Evolutionary conservation across 30 jellyfish, hydroid and myxozoan genomes (phyloP).

Genomic region (Aurelia aurita): DNA sequence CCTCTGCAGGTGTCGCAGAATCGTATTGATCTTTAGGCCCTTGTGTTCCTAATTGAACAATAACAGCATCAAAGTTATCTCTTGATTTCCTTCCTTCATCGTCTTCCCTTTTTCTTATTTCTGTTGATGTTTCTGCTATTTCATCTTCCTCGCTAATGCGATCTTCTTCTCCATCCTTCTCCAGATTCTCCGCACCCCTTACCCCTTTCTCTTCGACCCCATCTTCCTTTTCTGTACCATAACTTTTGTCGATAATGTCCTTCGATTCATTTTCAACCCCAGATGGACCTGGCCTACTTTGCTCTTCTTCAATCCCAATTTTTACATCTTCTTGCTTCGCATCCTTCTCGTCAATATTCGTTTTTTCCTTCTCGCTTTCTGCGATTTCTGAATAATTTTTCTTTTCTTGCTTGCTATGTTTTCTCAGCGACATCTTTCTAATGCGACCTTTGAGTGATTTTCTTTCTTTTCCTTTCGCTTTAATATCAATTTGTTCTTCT

Average conservation of each 20-base stretch:
- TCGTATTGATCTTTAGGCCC: background rate
- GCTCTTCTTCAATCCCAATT: background rate
- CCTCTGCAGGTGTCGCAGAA: background rate
- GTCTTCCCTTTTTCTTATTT: slow-evolving; percentile 25
- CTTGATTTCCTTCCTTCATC: slow-evolving; percentile 51
- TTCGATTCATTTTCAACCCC: background rate
- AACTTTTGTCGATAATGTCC: background rate
- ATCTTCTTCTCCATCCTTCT: background rate
- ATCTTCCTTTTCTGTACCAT: background rate
- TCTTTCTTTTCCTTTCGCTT: slow-evolving; percentile 17
- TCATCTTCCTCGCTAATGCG: background rate
- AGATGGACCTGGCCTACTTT: background rate
- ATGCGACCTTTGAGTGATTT: slow-evolving; percentile 59
- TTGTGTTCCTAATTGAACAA: slow-evolving; percentile 38
- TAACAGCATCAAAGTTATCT: slow-evolving; percentile 61
- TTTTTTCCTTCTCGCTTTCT: background rate
- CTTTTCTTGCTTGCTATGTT: slow-evolving; percentile 43
- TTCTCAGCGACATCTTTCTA: slow-evolving; percentile 35
- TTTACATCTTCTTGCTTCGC: background rate
- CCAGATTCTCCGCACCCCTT: background rate
- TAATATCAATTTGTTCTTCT: slow-evolving; percentile 1
- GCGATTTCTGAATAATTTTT: background rate
- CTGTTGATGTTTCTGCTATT: slow-evolving; percentile 18
- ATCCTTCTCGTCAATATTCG: background rate
- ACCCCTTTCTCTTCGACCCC: background rate